Evolutionary conservation across 2,797 vertebrate species (phyloP).

Genomic region (Knipowitschia caucasica): DNA sequence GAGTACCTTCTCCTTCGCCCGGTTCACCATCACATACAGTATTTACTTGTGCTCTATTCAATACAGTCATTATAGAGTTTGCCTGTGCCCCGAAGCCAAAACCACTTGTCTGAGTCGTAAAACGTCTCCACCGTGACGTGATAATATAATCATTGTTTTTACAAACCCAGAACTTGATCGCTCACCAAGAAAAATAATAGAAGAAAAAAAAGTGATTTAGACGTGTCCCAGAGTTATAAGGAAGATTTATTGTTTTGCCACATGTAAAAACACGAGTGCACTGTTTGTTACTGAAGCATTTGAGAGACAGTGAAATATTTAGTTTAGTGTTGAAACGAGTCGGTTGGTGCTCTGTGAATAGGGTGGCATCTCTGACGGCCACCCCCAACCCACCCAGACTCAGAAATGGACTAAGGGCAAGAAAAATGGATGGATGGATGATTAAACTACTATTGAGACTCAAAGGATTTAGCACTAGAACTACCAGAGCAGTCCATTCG

Average conservation of each 20-base stretch:
- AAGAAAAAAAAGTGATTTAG: background rate
- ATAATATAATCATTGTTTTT: background rate
- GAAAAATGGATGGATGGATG: no score
- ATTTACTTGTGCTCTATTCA: conserved; percentile 10
- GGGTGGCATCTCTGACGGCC: no score
- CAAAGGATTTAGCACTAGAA: no score
- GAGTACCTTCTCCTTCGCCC: no score
- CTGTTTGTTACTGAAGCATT: background rate
- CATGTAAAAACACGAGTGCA: background rate
- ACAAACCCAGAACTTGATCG: background rate
- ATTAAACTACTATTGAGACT: no score
- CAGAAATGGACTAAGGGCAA: no score
- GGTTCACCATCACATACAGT: background rate
- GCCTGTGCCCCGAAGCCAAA: conserved; percentile 3
- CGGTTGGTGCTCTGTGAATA: no score
- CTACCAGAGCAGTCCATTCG: no score
- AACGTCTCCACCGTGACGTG: background rate
- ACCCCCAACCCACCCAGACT: no score
- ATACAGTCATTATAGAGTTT: conserved; percentile 10
- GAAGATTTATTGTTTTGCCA: background rate
- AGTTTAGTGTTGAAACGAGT: no score
- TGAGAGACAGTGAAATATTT: no score
- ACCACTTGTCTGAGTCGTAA: background rate
- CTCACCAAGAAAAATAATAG: background rate
- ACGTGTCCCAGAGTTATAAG: background rate